phyloP scores from a whole-genome alignment of 2,797 vertebrate genomes.

The Sus cebifrons region DNA sequence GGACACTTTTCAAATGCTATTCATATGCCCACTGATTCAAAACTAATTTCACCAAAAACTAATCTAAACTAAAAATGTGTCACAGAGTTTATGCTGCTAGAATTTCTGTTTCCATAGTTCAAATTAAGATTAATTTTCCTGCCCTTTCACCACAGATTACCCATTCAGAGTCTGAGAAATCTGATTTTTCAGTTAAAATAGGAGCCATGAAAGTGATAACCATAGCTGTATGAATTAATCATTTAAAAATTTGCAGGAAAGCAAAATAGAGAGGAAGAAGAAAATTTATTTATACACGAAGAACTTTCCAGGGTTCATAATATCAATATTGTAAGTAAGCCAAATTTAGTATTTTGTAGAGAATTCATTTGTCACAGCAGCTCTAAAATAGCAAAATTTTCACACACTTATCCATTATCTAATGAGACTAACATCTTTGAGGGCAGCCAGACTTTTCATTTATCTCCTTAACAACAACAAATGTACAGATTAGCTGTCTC shows the following conservation, averaged over 20 bases:
- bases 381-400: neutral
- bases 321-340: neutral
- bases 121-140: conserved; percentile 72
- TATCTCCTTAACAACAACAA: conserved; percentile 54
- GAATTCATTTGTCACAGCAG: neutral
- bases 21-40: conserved; percentile 66
- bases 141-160: conserved; percentile 61
- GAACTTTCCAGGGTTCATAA: neutral
- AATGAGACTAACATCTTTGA: neutral
- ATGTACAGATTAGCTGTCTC: conserved; percentile 25
- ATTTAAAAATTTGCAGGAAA: neutral
- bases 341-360: neutral
- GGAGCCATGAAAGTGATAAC: conserved; percentile 2
- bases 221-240: conserved; percentile 55
- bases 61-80: conserved; percentile 61
- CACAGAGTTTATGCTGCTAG: conserved; percentile 20
- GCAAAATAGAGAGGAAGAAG: conserved; percentile 35
- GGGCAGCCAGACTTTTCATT: neutral
- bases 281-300: neutral
- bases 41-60: conserved; percentile 73
- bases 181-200: conserved; percentile 65
- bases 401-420: neutral
- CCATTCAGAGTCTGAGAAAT: neutral
- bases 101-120: conserved; percentile 65
- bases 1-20: conserved; percentile 55